Percentiles rank a stretch among this genome's conserved stretches.
Conservation (phyloP, 1,140 invertebrate species). For the Copidosoma floridanum region DNA sequence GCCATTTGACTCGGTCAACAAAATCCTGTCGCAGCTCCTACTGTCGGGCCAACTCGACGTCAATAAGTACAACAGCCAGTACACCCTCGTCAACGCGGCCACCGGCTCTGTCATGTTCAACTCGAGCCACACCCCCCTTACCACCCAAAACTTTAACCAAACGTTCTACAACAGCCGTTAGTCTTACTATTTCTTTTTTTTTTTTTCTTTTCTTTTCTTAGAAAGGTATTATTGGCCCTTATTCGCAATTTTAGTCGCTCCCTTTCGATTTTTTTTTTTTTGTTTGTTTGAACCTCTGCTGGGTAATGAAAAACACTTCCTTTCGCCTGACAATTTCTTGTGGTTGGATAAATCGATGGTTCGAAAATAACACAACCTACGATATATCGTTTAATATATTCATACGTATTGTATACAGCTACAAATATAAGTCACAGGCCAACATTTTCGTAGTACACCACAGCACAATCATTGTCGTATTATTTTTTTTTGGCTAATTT, state of each 20-base stretch:
- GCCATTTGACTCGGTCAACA: slow-evolving; percentile 60
- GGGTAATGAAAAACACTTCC: too few relatives aligned
- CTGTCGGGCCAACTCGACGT: slow-evolving; percentile 65
- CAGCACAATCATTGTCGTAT: slow-evolving; percentile 58
- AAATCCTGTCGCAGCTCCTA: slow-evolving; percentile 59
- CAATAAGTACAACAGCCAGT: slow-evolving; percentile 65
- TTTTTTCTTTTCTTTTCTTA: slow-evolving; percentile 24
- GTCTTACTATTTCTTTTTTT: slow-evolving; percentile 31
- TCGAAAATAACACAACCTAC: slow-evolving; percentile 48
- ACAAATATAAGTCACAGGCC: slow-evolving; percentile 57
- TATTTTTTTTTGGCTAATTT: slow-evolving; percentile 43
- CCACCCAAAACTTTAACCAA: slow-evolving; percentile 54
- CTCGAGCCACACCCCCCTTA: slow-evolving; percentile 58
- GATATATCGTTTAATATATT: slow-evolving; percentile 47
- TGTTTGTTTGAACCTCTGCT: background rate
- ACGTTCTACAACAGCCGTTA: slow-evolving; percentile 58
- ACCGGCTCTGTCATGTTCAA: slow-evolving; percentile 65
- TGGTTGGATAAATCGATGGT: slow-evolving; percentile 33
- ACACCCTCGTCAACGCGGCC: slow-evolving; percentile 65
- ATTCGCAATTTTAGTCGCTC: slow-evolving; percentile 1
- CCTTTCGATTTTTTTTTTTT: slow-evolving; percentile 15
- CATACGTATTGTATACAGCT: slow-evolving; percentile 44
- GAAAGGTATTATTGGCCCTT: slow-evolving; percentile 28
- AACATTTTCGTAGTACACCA: slow-evolving; percentile 58
- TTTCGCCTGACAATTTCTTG: too few relatives aligned